Percentiles rank a stretch among this genome's conserved stretches.
These are phyloP conservation scores for Albula glossodonta DNA, from an alignment of 2,113 vertebrate species.

Conservation along the genomic window DNA sequence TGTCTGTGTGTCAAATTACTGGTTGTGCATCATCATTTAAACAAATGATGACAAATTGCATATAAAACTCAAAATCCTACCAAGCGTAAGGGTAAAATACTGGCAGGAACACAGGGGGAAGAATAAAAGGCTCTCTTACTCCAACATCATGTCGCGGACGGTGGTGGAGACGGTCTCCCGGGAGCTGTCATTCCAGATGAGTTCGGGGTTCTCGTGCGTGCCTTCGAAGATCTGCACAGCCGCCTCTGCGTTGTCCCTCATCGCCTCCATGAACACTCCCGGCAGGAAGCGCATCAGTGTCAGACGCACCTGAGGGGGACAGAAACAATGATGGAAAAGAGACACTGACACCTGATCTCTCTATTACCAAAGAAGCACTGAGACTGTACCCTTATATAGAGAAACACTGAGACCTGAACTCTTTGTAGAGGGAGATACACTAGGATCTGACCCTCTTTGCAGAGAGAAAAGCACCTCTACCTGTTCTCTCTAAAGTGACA, in stretches of 20 bases:
- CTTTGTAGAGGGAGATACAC: neutral
- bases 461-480: neutral
- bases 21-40: neutral
- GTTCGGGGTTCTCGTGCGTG: conserved; percentile 95
- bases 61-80: neutral
- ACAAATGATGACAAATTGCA: neutral
- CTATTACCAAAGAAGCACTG: neutral
- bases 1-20: neutral
- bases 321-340: neutral
- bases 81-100: neutral
- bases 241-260: conserved; percentile 96
- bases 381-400: neutral
- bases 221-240: conserved; percentile 98
- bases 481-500: neutral
- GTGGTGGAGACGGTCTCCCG: conserved; percentile 92
- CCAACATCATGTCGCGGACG: conserved; percentile 96
- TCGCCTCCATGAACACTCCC: conserved; percentile 97
- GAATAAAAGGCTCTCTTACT: conserved; percentile 69
- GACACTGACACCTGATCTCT: neutral
- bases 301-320: conserved; percentile 82
- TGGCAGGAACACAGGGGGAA: neutral
- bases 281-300: conserved; percentile 92
- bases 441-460: neutral
- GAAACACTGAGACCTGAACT: neutral
- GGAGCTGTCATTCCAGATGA: conserved; percentile 96